Evolutionary conservation across 2,797 vertebrate genomes (phyloP), one percentile per base, ranked within the genome.

Genomic region (Odontamblyopus lacepedii): DNA sequence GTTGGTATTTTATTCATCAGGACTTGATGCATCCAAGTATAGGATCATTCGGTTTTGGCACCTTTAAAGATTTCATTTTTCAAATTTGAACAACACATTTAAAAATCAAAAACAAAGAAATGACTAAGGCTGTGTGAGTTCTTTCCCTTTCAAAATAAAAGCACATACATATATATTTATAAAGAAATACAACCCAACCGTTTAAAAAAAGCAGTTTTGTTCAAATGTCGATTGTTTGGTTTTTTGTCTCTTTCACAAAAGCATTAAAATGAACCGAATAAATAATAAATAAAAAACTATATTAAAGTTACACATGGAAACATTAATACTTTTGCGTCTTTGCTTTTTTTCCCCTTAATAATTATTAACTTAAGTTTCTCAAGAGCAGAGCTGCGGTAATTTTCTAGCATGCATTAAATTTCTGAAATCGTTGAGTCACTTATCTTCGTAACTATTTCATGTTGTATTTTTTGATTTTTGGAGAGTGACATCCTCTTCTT

Each of bases 1-100:
- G 91, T 92, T 93, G 62, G 76, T 91, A 82, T 91, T 95, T 95
- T 95, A 94, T 94, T 95, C 90, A 90, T 94, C 91, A 89, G 92
- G 92, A 93, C 87, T 92, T 91, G 91, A 93, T 94, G 93, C 92
- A 93, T 93, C 93, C 93, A 93, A 92, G 91, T 93, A 88, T 84
- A 92, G 93, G 93, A 92, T 93, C 87, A 90, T 93, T 94, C 87
- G 86, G 90, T 92, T 94, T 94, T 94, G 94, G 93, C 93, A 94
- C 94, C 93, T 94, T 94, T 91, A 88, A 65, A 89, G 90, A 90
- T 92, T 93, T 94, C 87, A 91, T 90, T 93, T 67, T 89, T 94
- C 79, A 91, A 63, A 90, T 88, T 90, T 88, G 89, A 94, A 93
- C 86, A 92, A 91, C 92, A 93, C 91, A 78, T 86, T 90, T 89